Evolutionary conservation across 2,113 vertebrate genomes (phyloP).

Genomic region (Sclerurus mexicanus): DNA sequence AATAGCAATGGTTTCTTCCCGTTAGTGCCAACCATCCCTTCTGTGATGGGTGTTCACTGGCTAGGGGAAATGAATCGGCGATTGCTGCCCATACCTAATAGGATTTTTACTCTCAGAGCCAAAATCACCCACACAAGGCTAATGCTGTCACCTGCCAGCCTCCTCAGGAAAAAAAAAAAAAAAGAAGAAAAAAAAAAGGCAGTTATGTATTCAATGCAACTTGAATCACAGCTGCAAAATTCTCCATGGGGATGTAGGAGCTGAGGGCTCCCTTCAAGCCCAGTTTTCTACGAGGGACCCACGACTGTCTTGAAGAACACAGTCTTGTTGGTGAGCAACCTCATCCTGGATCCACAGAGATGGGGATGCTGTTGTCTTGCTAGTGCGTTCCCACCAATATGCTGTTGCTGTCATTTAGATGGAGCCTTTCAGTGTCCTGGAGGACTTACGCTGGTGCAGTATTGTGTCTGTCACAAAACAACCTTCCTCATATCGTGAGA

Average conservation of each 20-base stretch:
- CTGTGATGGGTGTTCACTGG: background rate
- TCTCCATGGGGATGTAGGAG: background rate
- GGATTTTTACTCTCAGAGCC: constrained; percentile 3
- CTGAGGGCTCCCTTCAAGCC: background rate
- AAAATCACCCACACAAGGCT: constrained; percentile 9
- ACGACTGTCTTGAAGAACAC: background rate
- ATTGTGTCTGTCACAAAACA: background rate
- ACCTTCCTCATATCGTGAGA: background rate
- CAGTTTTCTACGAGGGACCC: background rate
- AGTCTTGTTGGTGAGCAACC: rapidly evolving
- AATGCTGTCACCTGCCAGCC: background rate
- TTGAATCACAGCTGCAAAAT: background rate
- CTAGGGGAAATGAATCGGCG: background rate
- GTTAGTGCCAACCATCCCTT: background rate
- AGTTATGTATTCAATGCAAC: background rate
- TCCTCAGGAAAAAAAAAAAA: background rate
- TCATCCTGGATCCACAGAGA: background rate
- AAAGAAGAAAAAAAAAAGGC: background rate
- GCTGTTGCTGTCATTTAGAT: background rate
- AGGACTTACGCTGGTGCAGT: rapidly evolving
- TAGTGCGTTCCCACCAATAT: background rate
- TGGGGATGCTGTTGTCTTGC: background rate
- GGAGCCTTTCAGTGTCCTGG: background rate
- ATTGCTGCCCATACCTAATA: constrained; percentile 1
- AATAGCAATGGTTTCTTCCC: background rate